Percentiles rank a stretch among this genome's conserved stretches.
phyloP scores from a whole-genome alignment of 2,113 vertebrate genomes.

The Kryptolebias marmoratus region DNA sequence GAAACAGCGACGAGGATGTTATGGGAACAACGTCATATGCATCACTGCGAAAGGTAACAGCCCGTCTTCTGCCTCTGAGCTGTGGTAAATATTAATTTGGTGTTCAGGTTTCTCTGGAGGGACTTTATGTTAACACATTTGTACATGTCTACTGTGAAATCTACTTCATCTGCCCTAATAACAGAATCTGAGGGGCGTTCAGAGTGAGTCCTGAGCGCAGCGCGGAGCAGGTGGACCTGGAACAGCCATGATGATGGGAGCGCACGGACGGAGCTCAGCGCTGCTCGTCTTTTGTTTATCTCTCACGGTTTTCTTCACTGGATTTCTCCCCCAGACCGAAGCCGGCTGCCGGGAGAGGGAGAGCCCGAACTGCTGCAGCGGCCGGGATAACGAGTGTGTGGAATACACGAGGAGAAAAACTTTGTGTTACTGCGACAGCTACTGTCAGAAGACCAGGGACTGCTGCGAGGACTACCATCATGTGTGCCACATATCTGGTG shows the following conservation, averaged over 20 bases:
- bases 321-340: conserved; percentile 49
- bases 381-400: conserved; percentile 85
- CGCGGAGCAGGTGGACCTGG: conserved; percentile 28
- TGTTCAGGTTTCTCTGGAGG: conserved; percentile 30
- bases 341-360: conserved; percentile 79
- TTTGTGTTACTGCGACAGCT: conserved; percentile 88
- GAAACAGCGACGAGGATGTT: conserved; percentile 87
- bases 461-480: conserved; percentile 86
- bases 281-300: conserved; percentile 57
- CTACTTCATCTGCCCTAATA: not conserved
- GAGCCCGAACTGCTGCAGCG: conserved; percentile 82
- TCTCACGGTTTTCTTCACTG: conserved; percentile 63
- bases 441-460: conserved; percentile 86
- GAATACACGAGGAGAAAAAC: conserved; percentile 63
- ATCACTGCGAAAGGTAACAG: conserved; percentile 79
- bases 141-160: conserved; percentile 42
- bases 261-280: conserved; percentile 54
- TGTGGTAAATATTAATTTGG: not conserved
- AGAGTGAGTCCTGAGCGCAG: conserved; percentile 10
- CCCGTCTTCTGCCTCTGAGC: not conserved
- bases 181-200: not conserved
- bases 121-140: conserved; percentile 18
- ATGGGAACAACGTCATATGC: conserved; percentile 81
- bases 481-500: conserved; percentile 84
- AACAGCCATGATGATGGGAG: conserved; percentile 61